Evolutionary conservation across 2,888 invertebrate genomes (phyloP).

Genomic region (Griposia aprilina): DNA sequence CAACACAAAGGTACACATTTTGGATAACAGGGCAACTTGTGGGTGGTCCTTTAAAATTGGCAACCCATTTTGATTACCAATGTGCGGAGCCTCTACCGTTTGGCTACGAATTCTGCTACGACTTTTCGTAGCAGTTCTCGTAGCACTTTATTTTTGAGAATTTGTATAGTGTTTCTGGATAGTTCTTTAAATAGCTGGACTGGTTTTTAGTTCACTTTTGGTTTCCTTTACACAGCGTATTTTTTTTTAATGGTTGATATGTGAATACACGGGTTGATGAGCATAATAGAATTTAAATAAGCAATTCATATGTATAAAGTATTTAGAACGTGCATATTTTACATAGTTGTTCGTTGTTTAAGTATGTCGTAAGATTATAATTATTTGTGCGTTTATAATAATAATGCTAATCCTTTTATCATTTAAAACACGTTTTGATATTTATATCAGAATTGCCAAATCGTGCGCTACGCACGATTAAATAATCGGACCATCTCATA

Average conservation of each 20-base stretch:
- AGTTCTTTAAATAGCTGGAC: not conserved
- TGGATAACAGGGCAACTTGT: not conserved
- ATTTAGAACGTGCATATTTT: conserved; percentile 46
- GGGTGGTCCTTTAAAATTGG: not conserved
- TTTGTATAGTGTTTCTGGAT: not conserved
- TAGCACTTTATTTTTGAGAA: conserved; percentile 16
- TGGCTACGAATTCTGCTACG: conserved; percentile 15
- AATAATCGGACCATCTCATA: conserved; percentile 9
- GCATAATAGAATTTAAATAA: conserved; percentile 8
- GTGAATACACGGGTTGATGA: not conserved
- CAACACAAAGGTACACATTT: not conserved
- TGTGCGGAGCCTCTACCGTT: not conserved
- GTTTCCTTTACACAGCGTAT: not conserved
- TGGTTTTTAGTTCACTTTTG: not conserved
- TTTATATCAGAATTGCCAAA: conserved; percentile 16
- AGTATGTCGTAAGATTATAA: conserved; percentile 36
- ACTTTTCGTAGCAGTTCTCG: conserved; percentile 29
- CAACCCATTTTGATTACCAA: not conserved
- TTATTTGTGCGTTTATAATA: conserved; percentile 31
- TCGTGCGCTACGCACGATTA: conserved; percentile 3
- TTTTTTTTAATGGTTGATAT: not conserved
- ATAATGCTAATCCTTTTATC: conserved; percentile 28
- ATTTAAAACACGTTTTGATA: conserved; percentile 37
- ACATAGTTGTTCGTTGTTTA: conserved; percentile 16
- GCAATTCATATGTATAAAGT: conserved; percentile 33